Conservation (phyloP, 2,797 vertebrate species). For the Artibeus jamaicensis region DNA sequence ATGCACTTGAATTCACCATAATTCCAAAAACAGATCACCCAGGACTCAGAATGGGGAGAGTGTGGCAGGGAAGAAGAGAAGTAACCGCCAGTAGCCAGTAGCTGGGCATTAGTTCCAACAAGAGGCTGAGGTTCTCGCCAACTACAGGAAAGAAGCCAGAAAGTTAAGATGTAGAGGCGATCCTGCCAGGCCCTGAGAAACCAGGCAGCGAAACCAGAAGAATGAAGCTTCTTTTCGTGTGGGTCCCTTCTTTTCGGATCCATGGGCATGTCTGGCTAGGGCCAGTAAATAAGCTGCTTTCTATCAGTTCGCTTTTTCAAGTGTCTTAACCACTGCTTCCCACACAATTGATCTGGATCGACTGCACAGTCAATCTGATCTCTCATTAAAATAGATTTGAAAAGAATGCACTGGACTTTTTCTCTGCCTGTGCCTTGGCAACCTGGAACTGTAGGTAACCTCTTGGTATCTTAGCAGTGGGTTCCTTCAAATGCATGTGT, state of each 20-base stretch:
- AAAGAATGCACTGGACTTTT: constrained; percentile 7
- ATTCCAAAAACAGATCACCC: neutral
- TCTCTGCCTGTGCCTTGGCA: neutral
- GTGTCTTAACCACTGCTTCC: neutral
- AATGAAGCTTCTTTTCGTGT: neutral
- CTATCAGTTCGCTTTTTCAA: neutral
- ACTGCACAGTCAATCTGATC: neutral
- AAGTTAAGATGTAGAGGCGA: neutral
- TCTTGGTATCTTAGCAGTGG: neutral
- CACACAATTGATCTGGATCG: neutral
- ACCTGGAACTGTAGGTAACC: neutral
- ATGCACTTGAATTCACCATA: neutral
- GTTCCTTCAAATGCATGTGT: neutral
- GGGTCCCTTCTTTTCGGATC: neutral
- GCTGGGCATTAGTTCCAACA: neutral
- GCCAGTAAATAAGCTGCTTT: neutral
- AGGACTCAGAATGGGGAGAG: neutral
- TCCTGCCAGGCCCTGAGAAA: neutral
- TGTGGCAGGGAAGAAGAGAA: neutral
- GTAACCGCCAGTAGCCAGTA: neutral
- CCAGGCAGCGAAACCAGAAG: neutral
- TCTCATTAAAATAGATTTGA: constrained; percentile 1
- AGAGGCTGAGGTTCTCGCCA: too few species aligned
- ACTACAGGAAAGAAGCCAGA: neutral
- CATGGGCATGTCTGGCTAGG: neutral